Evolutionary conservation across 2,797 vertebrate genomes (phyloP), one percentile per base, ranked within the genome.

Genomic region (Leptodactylus fallax): DNA sequence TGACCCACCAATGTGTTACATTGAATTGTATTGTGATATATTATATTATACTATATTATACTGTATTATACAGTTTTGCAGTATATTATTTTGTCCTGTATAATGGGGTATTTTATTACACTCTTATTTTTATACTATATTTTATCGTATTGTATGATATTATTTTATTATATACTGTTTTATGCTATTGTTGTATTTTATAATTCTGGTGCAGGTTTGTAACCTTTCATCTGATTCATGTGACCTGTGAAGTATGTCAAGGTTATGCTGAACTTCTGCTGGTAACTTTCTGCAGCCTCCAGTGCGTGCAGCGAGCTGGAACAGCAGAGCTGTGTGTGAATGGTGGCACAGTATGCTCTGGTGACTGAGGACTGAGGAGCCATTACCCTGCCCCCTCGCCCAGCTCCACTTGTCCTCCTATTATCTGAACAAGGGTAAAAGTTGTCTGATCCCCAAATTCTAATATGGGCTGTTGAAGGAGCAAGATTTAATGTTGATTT

Each of bases 391-490:
- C 61, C 19, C 77, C 25, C 25, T 47, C 85, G 6, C 21, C 78
- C 85, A 76, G 47, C 17, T 36, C 77, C 6, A 11, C 63, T 72
- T 82, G 79, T 87, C 85, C 21, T 81, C 87, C 83, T 76, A 63
- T 36, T 10, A 1, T 81, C 71, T 45, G 45, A 36, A 85, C 87
- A 89, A 78, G 72, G 27, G 74, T 10, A 77, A 63, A 8, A 49
- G 74, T 83, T 55, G 45, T 72, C 72, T 86, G 14, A 53, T 3
- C 45, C 87, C 14, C 17, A 10, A 69, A 85, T 27, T 56, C 72
- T 90, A 76, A 51, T 74, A 77, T 36, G 56, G 81, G 3, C 11
- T 60, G 58, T 0, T 0, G 0, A 55, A 85, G 45, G 27, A 55
- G 63, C 84, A 51, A 60, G 78, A 81, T 81, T 45, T 87, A 27